Percentiles rank a stretch among this genome's conserved stretches.
Conservation (phyloP, 2,797 vertebrate genomes). For the Ataeniobius toweri region DNA sequence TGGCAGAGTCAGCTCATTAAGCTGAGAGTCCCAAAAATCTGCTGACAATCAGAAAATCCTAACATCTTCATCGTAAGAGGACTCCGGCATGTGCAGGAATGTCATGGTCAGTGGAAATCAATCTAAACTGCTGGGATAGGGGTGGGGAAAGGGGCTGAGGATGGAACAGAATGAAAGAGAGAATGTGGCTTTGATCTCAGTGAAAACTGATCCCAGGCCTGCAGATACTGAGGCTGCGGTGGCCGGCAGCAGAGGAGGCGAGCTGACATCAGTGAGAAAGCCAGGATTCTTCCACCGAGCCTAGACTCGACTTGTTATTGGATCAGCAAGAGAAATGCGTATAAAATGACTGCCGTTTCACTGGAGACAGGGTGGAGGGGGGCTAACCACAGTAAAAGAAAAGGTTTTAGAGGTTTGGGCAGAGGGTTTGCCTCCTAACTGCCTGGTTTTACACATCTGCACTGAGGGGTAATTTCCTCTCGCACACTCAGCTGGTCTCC, state of each 20-base stretch:
- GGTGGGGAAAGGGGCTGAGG: conserved; percentile 46
- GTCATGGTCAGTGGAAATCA: conserved; percentile 84
- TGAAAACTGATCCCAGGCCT: conserved; percentile 84
- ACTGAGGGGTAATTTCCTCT: conserved; percentile 71
- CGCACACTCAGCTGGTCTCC: conserved; percentile 67
- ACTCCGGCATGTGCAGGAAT: conserved; percentile 78
- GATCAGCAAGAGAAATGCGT: conserved; percentile 71
- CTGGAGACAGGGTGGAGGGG: conserved; percentile 57
- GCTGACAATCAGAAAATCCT: conserved; percentile 77
- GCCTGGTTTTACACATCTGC: conserved; percentile 68
- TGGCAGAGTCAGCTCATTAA: conserved; percentile 43
- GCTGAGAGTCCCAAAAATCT: conserved; percentile 66
- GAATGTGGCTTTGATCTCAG: conserved; percentile 82
- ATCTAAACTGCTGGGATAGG: conserved; percentile 80
- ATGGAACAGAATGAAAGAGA: conserved; percentile 78
- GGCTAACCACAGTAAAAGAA: conserved; percentile 57
- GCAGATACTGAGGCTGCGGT: conserved; percentile 81
- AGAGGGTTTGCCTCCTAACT: conserved; percentile 53
- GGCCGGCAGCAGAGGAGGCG: conserved; percentile 69
- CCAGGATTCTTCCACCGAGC: conserved; percentile 65
- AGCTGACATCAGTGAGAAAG: conserved; percentile 75
- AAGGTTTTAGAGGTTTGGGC: conserved; percentile 72
- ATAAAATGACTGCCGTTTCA: conserved; percentile 74
- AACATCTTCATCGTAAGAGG: conserved; percentile 72
- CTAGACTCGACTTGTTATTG: conserved; percentile 64